phyloP scores from a whole-genome alignment of 64 coral and sea anemone species.

The Montipora efflorescens region DNA sequence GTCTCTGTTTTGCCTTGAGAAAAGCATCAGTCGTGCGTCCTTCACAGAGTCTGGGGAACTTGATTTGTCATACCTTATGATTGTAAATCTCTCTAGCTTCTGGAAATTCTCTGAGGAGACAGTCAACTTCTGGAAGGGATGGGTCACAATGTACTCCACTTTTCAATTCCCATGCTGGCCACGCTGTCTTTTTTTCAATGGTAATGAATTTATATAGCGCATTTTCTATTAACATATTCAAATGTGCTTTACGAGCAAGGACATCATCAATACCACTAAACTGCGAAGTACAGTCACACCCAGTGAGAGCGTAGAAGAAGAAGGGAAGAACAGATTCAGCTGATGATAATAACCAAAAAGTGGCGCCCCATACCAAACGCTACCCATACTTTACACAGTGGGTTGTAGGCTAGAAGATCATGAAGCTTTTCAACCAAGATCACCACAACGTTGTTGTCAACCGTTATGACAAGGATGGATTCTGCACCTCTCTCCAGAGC shows the following conservation, averaged over 20 bases:
- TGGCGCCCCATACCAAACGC: constrained; percentile 54
- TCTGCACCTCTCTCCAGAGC: constrained; percentile 30
- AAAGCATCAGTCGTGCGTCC: constrained; percentile 50
- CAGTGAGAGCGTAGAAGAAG: constrained; percentile 70
- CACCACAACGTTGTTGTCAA: constrained; percentile 67
- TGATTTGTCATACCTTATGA: constrained; percentile 77
- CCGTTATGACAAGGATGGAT: constrained; percentile 58
- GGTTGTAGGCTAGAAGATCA: constrained; percentile 14
- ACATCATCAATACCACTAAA: constrained; percentile 35
- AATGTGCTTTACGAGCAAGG: too few relatives aligned
- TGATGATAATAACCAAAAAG: neutral
- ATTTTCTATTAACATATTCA: too few relatives aligned
- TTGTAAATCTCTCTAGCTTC: constrained; percentile 58
- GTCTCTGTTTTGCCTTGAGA: constrained; percentile 35
- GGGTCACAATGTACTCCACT: constrained; percentile 13
- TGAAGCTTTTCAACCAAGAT: constrained; percentile 72
- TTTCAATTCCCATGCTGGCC: constrained; percentile 31
- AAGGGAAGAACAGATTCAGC: constrained; percentile 42
- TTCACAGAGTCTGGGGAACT: constrained; percentile 58
- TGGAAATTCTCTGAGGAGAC: constrained; percentile 54
- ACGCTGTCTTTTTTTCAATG: constrained; percentile 29
- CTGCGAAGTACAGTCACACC: constrained; percentile 57
- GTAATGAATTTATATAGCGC: too few relatives aligned
- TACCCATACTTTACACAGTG: constrained; percentile 43
- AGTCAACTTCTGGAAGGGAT: constrained; percentile 44